Base-by-base conservation (phyloP, 2,797 vertebrate genomes). In the Triplophysa yarkandensis region DNA sequence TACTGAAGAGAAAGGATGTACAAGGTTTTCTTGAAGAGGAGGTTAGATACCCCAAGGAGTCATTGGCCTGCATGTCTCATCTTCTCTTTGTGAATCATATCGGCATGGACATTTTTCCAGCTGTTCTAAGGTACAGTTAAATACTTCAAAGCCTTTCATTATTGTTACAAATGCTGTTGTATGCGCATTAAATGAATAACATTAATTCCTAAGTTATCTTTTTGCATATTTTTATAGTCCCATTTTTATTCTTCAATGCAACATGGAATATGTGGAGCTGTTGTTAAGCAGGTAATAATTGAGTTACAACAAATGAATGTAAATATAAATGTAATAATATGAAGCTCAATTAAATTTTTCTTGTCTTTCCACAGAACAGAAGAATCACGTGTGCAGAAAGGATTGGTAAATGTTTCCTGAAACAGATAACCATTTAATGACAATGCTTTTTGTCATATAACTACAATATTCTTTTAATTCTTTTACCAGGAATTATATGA, bases 41-140 rank as follows among this genome's bases (percentile, higher is more conserved):
- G 71, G 86, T 55, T 65, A 89, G 90, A 65, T 92, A 95, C 50
- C 93, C 93, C 0, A 92, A 90, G 43, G 94, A 95, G 74, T 93
- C 95, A 60, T 69, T 96, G 78, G 97, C 97, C 8, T 93, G 94
- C 81, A 83, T 98, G 80, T 89, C 96, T 5, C 94, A 98, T 76
- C 87, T 99, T 32, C 77, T 98, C 48, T 98, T 97, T 76, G 96
- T 96, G 76, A 93, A 97, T 71, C 93, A 94, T 81, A 91, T 98
- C 78, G 90, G 91, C 54, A 88, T 93, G 0, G 90, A 95, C 57
- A 83, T 81, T 9, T 94, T 98, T 82, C 97, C 98, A 16, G 19
- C 92, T 72, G 93, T 99, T 60, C 95, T 93, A 82, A 94, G 91
- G 94, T 95, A 87, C 87, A 84, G 83, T 64, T 1, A 25, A 4